Base-by-base conservation (phyloP, 2,888 invertebrate species). In the Pilophorus perplexus region DNA sequence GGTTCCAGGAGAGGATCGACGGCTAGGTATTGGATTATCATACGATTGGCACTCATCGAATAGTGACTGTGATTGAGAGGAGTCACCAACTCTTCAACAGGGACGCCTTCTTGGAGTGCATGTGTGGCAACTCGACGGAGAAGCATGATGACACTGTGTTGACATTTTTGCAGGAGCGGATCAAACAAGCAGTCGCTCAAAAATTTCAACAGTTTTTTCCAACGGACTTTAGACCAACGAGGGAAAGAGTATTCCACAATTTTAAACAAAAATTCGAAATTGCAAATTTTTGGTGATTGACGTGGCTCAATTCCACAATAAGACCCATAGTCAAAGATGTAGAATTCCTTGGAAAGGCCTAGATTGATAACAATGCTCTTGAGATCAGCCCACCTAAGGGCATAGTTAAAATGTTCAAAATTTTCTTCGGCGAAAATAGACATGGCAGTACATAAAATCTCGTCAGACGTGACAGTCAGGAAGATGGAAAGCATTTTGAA, bases 291-390 rank as follows among this genome's bases (percentile, higher is more conserved):
- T 20, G 38, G 38, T 2, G 38, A 23, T 28, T 2, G 14, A 28
- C 14, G 25, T 14, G 42, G 44, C 22, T 27, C 25, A n/a, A 4
- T 2, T 10, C 27, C 22, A 2, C 10, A 23, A n/a, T n/a, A n/a
- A n/a, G n/a, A n/a, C n/a, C n/a, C n/a, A n/a, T n/a, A n/a, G n/a
- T n/a, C n/a, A 10, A n/a, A 44, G 3, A 3, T 14, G 3, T 14
- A 3, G 3, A n/a, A 8, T n/a, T 14, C 23, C 23, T 14, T 25
- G 12, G 16, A 52, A 8, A 52, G 48, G 16, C 62, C 62, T n/a
- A 62, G 48, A 62, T 62, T 62, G 4, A 48, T 18, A 12, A 62
- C n/a, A 18, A 62, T 28, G 1, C n/a, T 25, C 40, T 62, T 44
- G 22, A 62, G 16, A 33, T 62, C 62, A 12, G 8, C 18, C 62